phyloP scores from a whole-genome alignment of 2,888 invertebrate species.

The Brachylomia viminalis region DNA sequence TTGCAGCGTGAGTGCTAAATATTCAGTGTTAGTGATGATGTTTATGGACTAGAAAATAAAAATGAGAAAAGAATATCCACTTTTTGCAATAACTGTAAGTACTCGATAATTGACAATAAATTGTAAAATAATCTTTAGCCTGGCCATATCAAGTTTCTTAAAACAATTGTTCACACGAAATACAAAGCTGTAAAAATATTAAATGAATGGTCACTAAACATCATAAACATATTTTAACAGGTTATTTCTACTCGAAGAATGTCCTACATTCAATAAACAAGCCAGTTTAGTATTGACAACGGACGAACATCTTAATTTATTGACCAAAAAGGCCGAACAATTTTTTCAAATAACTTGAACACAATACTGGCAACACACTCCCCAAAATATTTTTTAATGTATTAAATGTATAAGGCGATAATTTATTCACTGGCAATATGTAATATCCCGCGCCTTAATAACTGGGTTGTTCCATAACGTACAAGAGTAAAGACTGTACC shows the following conservation, averaged over 20 bases:
- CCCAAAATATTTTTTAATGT: constrained; percentile 39
- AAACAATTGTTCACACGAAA: constrained; percentile 15
- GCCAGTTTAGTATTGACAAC: constrained; percentile 24
- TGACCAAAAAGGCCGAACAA: constrained; percentile 27
- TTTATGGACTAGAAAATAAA: constrained; percentile 47
- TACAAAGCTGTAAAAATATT: constrained; percentile 22
- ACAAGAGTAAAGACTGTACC: constrained; percentile 59
- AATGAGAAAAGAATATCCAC: constrained; percentile 13
- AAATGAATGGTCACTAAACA: constrained; percentile 11
- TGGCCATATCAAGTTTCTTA: constrained; percentile 11
- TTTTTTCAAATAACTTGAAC: constrained; percentile 35
- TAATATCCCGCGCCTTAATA: constrained; percentile 67
- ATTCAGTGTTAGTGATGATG: constrained; percentile 46
- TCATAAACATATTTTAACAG: constrained; percentile 2
- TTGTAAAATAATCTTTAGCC: constrained; percentile 31
- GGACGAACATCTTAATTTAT: constrained; percentile 32
- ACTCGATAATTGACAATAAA: constrained; percentile 5
- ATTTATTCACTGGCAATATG: constrained; percentile 60
- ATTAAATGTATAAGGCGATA: constrained; percentile 50
- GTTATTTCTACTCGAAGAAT: constrained; percentile 21
- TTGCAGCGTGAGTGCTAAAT: constrained; percentile 47
- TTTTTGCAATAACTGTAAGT: background rate
- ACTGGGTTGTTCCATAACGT: constrained; percentile 59
- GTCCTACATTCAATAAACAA: constrained; percentile 24
- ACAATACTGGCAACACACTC: constrained; percentile 41